Conservation (phyloP, 1,140 invertebrate genomes). For the Drosophila cardini region DNA sequence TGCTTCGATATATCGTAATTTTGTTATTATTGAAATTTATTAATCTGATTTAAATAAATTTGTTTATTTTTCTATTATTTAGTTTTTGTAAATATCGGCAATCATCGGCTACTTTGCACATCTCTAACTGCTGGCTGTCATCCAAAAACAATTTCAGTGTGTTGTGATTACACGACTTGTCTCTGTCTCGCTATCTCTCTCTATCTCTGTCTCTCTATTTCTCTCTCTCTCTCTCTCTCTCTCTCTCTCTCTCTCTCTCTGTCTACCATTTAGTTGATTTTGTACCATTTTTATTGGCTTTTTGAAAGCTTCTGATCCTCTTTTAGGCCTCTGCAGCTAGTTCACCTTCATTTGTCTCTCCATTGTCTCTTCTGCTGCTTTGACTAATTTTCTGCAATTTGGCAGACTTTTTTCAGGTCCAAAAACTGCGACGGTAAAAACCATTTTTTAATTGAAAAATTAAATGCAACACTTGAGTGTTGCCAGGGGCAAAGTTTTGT, state of each 20-base stretch:
- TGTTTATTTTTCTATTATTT: too few relatives aligned
- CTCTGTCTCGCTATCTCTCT: background rate
- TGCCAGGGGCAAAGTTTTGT: constrained; percentile 50
- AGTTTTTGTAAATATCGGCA: too few relatives aligned
- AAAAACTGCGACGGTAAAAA: constrained; percentile 7
- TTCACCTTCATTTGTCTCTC: background rate
- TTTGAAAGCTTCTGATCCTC: constrained; percentile 27
- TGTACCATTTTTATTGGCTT: constrained; percentile 41
- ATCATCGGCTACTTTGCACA: too few relatives aligned
- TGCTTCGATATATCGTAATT: too few relatives aligned
- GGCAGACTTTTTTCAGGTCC: constrained; percentile 12
- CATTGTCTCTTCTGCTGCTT: constrained; percentile 4
- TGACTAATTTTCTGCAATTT: constrained; percentile 53
- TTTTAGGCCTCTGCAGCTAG: constrained; percentile 28
- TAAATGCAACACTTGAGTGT: constrained; percentile 51
- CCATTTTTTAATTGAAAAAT: constrained; percentile 69
- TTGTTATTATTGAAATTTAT: too few relatives aligned
- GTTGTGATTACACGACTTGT: constrained; percentile 59
- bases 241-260: background rate
- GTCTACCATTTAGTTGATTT: background rate
- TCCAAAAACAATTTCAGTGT: constrained; percentile 79
- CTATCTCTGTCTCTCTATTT: background rate
- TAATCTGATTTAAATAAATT: too few relatives aligned
- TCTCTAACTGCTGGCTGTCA: constrained; percentile 49
- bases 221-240: background rate